These are phyloP conservation scores for Hippoglossus stenolepis DNA, from an alignment of 2,113 vertebrate genomes.

Conservation along the genomic window DNA sequence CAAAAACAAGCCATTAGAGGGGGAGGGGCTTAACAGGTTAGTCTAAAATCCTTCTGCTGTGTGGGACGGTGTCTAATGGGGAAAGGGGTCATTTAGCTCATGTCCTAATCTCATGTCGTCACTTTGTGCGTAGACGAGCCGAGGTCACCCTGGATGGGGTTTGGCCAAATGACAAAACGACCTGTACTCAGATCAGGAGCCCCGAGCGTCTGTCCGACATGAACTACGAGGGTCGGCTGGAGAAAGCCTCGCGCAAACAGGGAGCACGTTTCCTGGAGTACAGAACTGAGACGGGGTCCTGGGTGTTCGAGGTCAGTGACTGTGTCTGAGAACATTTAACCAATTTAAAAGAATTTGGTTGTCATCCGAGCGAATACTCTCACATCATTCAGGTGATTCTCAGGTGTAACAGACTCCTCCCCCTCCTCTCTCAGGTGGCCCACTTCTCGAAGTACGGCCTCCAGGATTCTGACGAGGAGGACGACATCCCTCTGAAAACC, in stretches of 20 bases:
- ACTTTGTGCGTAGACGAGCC: conserved; percentile 74
- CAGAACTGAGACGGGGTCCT: conserved; percentile 93
- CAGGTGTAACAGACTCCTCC: conserved; percentile 22
- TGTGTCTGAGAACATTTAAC: not conserved
- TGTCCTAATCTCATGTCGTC: not conserved
- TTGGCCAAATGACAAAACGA: conserved; percentile 96
- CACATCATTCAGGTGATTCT: not conserved
- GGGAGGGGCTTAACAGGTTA: conserved; percentile 94
- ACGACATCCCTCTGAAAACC: conserved; percentile 85
- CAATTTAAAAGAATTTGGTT: too few relatives aligned
- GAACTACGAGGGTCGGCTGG: conserved; percentile 92
- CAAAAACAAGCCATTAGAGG: conserved; percentile 87
- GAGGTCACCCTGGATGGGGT: conserved; percentile 97
- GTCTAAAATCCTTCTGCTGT: not conserved
- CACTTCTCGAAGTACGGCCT: conserved; percentile 98
- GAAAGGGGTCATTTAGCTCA: too few relatives aligned
- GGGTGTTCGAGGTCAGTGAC: conserved; percentile 91
- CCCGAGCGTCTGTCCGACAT: conserved; percentile 91
- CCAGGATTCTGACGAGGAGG: conserved; percentile 94
- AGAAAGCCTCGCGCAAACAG: conserved; percentile 90
- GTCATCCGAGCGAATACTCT: not conserved
- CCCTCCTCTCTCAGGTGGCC: conserved; percentile 83
- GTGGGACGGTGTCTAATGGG: not conserved
- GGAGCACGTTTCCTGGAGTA: conserved; percentile 97
- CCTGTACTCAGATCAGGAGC: conserved; percentile 90